A percentile compares a stretch with the other conserved stretches of the same genome.
These are phyloP conservation scores for Crotalus tigris DNA, from an alignment of 2,113 vertebrate species.

Conservation along the genomic window DNA sequence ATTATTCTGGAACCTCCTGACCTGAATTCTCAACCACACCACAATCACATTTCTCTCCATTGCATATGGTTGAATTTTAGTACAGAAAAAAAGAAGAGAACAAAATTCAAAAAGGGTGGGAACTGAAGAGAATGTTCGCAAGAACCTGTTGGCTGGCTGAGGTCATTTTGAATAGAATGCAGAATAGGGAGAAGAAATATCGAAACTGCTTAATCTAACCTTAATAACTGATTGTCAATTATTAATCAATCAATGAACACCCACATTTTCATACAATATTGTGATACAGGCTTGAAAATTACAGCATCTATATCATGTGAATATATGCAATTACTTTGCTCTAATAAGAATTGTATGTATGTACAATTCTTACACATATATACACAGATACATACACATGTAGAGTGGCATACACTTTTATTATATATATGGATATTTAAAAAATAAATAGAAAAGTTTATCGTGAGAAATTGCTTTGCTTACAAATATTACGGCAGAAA, in stretches of 20 bases:
- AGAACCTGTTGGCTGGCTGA: no score
- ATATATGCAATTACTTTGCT: background rate
- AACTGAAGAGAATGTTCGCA: no score
- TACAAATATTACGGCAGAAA: background rate
- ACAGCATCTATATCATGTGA: background rate
- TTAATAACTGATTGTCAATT: background rate
- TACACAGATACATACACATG: background rate
- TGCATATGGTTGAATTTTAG: no score
- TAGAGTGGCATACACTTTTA: background rate
- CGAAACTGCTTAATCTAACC: background rate
- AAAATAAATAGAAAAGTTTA: background rate
- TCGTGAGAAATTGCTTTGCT: background rate
- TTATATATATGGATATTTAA: background rate
- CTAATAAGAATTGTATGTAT: background rate
- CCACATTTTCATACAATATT: background rate
- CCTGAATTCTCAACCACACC: no score
- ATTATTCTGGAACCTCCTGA: no score
- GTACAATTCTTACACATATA: no score
- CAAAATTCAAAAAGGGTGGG: no score
- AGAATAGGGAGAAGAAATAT: no score
- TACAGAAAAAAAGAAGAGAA: no score
- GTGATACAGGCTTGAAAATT: background rate
- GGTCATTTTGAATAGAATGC: no score
- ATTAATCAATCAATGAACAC: background rate
- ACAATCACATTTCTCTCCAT: no score